Percentiles rank a stretch among this genome's conserved stretches.
Conservation (phyloP, 2,797 vertebrate species). For the Enteromius treurensis region DNA sequence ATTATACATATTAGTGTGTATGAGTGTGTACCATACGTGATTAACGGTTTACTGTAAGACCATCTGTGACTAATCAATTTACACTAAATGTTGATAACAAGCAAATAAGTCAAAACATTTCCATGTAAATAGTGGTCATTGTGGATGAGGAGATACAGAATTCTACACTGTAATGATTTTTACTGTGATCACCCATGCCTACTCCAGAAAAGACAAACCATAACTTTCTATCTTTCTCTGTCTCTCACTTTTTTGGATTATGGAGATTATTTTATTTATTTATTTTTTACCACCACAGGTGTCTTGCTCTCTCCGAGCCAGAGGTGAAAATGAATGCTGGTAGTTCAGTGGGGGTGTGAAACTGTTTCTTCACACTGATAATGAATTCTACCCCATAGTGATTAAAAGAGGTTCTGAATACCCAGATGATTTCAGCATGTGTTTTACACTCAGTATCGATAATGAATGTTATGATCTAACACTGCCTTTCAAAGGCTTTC, state of each 20-base stretch:
- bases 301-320: slow-evolving; percentile 38
- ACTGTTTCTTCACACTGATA: slow-evolving; percentile 53
- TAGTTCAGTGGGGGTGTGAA: slow-evolving; percentile 55
- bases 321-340: slow-evolving; percentile 61
- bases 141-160: neutral
- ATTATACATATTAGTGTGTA: slow-evolving; percentile 2
- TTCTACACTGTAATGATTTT: neutral
- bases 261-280: slow-evolving; percentile 3
- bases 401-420: slow-evolving; percentile 48
- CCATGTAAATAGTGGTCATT: neutral
- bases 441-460: slow-evolving; percentile 43
- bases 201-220: neutral
- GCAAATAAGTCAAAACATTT: neutral
- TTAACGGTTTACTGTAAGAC: slow-evolving; percentile 26
- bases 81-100: neutral
- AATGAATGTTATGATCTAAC: slow-evolving; percentile 39
- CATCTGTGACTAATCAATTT: slow-evolving; percentile 22
- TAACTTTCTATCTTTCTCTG: neutral
- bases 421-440: slow-evolving; percentile 35
- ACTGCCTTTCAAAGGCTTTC: neutral
- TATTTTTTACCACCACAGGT: slow-evolving; percentile 12
- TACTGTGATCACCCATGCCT: neutral
- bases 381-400: slow-evolving; percentile 54
- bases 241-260: slow-evolving; percentile 4
- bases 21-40: slow-evolving; percentile 17